These are phyloP conservation scores for Venustoraphidia nigricollis DNA, from an alignment of 2,888 invertebrate species.

Conservation along the genomic window DNA sequence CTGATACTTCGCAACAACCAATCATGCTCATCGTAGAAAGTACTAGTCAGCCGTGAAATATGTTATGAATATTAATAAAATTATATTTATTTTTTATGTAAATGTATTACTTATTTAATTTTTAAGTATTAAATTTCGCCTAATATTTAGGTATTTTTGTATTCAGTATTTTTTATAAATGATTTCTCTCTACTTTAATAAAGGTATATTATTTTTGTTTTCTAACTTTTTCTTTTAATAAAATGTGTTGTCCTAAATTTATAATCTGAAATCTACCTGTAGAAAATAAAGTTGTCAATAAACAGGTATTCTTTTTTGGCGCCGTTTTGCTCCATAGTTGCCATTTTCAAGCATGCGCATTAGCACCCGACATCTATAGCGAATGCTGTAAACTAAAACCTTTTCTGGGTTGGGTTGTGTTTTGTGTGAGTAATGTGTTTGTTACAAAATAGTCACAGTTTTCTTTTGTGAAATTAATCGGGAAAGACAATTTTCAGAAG, in stretches of 20 bases:
- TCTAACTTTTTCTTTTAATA: too few species aligned
- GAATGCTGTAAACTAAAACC: conserved; percentile 8
- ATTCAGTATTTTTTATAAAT: too few species aligned
- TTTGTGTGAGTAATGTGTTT: too few species aligned
- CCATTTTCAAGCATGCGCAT: not conserved
- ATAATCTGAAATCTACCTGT: too few species aligned
- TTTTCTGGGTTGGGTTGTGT: not conserved
- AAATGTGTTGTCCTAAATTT: too few species aligned
- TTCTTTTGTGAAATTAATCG: too few species aligned
- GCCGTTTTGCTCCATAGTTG: too few species aligned
- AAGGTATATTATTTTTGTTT: too few species aligned
- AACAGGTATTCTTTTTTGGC: too few species aligned
- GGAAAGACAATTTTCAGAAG: not conserved
- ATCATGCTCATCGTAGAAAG: conserved; percentile 80
- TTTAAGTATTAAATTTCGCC: not conserved
- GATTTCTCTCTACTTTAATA: too few species aligned
- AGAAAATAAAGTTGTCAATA: too few species aligned
- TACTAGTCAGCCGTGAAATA: conserved; percentile 37
- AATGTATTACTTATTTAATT: conserved; percentile 2
- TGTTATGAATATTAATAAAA: not conserved
- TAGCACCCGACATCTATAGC: conserved; percentile 10
- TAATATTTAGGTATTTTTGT: not conserved
- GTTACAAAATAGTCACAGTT: too few species aligned
- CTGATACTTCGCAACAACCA: conserved; percentile 45
- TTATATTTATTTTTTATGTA: conserved; percentile 1